Evolutionary conservation across 2,888 invertebrate genomes (phyloP), one percentile per base, ranked within the genome.

Genomic region (Cephus pygmeus): DNA sequence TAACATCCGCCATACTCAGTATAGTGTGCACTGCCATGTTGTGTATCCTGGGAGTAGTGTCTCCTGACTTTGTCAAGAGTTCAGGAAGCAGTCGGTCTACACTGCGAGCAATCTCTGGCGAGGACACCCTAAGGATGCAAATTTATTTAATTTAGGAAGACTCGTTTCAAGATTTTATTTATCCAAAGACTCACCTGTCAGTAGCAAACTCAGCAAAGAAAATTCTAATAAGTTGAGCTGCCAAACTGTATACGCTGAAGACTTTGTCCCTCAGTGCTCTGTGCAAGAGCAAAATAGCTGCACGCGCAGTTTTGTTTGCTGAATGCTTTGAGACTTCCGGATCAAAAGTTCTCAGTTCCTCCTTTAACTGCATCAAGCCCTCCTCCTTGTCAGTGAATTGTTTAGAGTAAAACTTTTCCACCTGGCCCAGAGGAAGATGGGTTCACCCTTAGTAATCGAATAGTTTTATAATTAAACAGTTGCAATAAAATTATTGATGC

Each of bases 331-430:
- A 87, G 1, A 86, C 85, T 77, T 90, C 91, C 11, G 86, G 79
- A 84, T 93, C 92, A 81, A 93, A 93, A 4, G 91, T 89, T 75
- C 92, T 88, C 71, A 94, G 86, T 81, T 93, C 93, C 78, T 93
- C 93, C 85, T 94, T 93, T 73, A 97, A 91, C 31, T 94, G 93
- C 81, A 95, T 93, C n/a, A 98, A 91, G 0, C 97, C 97, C 87
- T 97, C 97, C 89, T 97, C 97, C 88, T 97, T 97, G 90, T 97
- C 97, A 73, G 97, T 94, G 91, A 96, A 98, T 90, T 96, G 97
- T 87, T 97, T 97, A 9, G 97, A 97, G 91, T 96, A 97, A 91
- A 97, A 97, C 88, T 96, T 96, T 91, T 98, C 97, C 3, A 98
- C 96, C 96, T 96, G 87, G 12, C 2, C 56, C 56, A 83, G 76